phyloP scores from a whole-genome alignment of 2,113 vertebrate species.

The Laticauda colubrina region DNA sequence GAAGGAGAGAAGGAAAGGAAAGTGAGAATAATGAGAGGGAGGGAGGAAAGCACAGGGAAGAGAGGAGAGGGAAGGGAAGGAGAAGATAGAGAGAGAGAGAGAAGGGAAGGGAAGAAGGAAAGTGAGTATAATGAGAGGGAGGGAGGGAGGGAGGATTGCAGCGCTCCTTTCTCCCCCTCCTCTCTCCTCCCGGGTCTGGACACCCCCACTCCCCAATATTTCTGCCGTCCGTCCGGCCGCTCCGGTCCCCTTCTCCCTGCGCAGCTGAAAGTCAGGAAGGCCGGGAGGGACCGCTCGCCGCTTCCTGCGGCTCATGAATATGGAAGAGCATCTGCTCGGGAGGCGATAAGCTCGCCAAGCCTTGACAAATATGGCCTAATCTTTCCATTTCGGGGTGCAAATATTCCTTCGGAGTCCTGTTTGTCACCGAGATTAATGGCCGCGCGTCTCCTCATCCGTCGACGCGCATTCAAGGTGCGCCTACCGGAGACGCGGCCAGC shows the following conservation, averaged over 20 bases:
- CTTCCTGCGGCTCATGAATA: conserved; percentile 92
- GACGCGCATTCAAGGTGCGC: conserved; percentile 99
- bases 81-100: neutral
- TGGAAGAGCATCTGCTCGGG: conserved; percentile 98
- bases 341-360: conserved; percentile 92
- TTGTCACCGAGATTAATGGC: conserved; percentile 99
- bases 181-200: neutral
- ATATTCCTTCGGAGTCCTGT: conserved; percentile 99
- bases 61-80: too few relatives aligned
- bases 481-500: conserved; percentile 76
- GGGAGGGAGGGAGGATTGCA: neutral
- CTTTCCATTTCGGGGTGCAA: conserved; percentile 99
- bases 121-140: too few relatives aligned
- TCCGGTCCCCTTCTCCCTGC: conserved; percentile 55
- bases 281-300: conserved; percentile 79
- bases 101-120: neutral
- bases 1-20: neutral
- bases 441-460: conserved; percentile 96
- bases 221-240: neutral
- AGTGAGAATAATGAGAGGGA: too few relatives aligned
- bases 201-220: neutral
- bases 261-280: conserved; percentile 74
- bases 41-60: too few relatives aligned
- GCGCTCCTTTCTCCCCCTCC: neutral
- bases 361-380: conserved; percentile 99